Conservation (phyloP, 2,797 vertebrate genomes). For the Manis crassicaudata region DNA sequence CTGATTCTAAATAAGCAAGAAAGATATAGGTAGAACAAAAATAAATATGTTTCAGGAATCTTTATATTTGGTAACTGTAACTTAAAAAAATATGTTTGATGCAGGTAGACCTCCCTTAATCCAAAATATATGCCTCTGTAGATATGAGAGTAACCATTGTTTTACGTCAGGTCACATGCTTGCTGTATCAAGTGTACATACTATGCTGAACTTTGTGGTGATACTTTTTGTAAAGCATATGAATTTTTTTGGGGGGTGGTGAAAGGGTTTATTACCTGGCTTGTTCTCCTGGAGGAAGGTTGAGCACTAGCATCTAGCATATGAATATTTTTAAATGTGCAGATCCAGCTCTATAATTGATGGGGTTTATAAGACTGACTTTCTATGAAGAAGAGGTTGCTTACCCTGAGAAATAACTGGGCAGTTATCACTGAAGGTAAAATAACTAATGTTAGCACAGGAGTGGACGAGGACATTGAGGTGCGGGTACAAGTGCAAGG, state of each 20-base stretch:
- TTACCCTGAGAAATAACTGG: constrained; percentile 15
- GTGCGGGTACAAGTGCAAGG: neutral
- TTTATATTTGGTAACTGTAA: neutral
- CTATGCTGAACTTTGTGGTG: neutral
- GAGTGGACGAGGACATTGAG: neutral
- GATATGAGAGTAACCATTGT: neutral
- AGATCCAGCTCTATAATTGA: neutral
- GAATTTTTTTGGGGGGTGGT: neutral
- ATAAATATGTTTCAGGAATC: neutral
- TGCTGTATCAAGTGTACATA: neutral
- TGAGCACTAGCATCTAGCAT: neutral
- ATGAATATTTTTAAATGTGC: constrained; percentile 13
- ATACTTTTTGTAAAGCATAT: neutral
- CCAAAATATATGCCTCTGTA: neutral
- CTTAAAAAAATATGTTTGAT: neutral
- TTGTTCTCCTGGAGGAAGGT: too few relatives aligned
- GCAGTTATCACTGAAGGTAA: neutral
- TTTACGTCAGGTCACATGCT: neutral
- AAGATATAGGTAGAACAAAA: neutral
- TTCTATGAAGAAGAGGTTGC: neutral
- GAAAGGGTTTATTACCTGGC: too few relatives aligned
- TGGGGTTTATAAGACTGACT: neutral
- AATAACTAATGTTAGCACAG: neutral
- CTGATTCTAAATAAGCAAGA: neutral
- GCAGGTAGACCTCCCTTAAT: neutral